These are phyloP conservation scores for Lordiphosa andalusiaca DNA, from an alignment of 2,888 invertebrate species.

Conservation along the genomic window DNA sequence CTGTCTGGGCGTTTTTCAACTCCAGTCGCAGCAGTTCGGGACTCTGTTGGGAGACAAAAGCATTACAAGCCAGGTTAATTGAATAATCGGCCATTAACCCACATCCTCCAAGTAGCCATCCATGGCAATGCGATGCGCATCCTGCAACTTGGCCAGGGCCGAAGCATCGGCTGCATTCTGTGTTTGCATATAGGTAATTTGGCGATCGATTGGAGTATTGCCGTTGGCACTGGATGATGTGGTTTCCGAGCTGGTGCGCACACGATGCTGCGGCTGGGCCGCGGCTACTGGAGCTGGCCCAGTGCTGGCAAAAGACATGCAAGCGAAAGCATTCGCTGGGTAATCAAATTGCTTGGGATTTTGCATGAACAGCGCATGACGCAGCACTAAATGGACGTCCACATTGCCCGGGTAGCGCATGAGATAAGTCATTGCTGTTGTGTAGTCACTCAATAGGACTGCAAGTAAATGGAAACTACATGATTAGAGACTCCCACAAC, in stretches of 20 bases:
- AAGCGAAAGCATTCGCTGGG: constrained; percentile 76
- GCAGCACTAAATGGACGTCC: constrained; percentile 84
- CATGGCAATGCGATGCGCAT: constrained; percentile 75
- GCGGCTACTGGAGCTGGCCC: not conserved
- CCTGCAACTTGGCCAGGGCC: constrained; percentile 65
- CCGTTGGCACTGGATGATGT: constrained; percentile 17
- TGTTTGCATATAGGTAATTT: constrained; percentile 69
- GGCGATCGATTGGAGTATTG: constrained; percentile 60
- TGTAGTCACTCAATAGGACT: constrained; percentile 85
- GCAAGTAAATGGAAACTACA: constrained; percentile 17
- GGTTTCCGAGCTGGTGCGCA: constrained; percentile 45
- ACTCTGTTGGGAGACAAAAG: constrained; percentile 69
- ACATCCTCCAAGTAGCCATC: constrained; percentile 81
- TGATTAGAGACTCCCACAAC: not conserved
- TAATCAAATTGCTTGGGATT: constrained; percentile 80
- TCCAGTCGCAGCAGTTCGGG: constrained; percentile 80
- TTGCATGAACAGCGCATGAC: constrained; percentile 83
- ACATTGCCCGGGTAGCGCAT: constrained; percentile 86
- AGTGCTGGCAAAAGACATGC: constrained; percentile 52
- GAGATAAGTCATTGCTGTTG: constrained; percentile 84
- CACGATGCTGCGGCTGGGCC: constrained; percentile 5
- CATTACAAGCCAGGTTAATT: not conserved
- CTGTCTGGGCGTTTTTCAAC: constrained; percentile 80
- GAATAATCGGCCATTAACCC: constrained; percentile 14
- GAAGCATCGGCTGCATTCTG: constrained; percentile 73